Conservation (phyloP, 2,888 invertebrate genomes). For the Steinernema scapterisci region DNA sequence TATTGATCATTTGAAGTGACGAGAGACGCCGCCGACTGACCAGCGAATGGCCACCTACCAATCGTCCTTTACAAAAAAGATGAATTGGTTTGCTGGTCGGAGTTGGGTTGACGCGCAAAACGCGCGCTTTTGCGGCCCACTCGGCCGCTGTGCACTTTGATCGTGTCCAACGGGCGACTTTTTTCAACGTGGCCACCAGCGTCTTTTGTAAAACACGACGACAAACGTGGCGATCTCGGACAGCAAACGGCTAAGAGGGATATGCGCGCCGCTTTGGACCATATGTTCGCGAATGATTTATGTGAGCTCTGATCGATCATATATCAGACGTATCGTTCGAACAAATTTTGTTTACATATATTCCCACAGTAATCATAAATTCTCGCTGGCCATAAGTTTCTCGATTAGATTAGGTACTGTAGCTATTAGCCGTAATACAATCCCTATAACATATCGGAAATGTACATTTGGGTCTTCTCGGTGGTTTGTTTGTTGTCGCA, state of each 20-base stretch:
- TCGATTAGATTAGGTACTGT: too few relatives aligned
- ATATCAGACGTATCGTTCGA: constrained; percentile 11
- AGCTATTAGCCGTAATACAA: too few relatives aligned
- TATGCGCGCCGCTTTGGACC: constrained; percentile 1
- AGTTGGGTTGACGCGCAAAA: not conserved
- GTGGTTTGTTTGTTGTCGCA: not conserved
- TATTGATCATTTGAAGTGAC: constrained; percentile 11
- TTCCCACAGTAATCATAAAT: constrained; percentile 10
- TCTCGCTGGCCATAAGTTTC: too few relatives aligned
- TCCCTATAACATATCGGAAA: too few relatives aligned
- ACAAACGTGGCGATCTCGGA: constrained; percentile 1
- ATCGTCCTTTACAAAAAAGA: constrained; percentile 23
- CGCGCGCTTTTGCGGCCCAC: not conserved
- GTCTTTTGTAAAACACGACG: constrained; percentile 1
- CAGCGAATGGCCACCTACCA: constrained; percentile 26
- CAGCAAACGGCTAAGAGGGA: not conserved
- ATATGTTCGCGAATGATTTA: constrained; percentile 31
- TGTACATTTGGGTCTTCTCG: too few relatives aligned
- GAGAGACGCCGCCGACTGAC: constrained; percentile 17
- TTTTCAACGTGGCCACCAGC: not conserved
- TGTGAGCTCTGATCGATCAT: constrained; percentile 25
- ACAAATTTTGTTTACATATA: constrained; percentile 25
- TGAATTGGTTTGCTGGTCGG: not conserved
- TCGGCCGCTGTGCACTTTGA: too few relatives aligned
- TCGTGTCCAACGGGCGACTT: not conserved